Conservation (phyloP, 2,113 vertebrate species). For the Rhinopomastus cyanomelas region DNA sequence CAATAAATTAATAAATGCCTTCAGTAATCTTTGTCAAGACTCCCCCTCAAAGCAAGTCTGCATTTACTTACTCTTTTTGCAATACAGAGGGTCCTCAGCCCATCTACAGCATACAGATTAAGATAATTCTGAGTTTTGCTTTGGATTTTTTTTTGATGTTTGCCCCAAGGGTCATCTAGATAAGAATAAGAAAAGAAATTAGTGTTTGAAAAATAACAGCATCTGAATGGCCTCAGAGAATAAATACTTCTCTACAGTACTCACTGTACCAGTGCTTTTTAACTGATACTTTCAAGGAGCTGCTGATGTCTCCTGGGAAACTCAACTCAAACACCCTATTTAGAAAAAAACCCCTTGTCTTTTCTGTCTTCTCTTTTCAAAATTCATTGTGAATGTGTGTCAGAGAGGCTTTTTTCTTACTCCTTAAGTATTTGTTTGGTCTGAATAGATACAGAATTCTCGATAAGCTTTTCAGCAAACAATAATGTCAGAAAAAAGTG, state of each 20-base stretch:
- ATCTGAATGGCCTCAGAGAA: slow-evolving; percentile 10
- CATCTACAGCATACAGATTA: slow-evolving; percentile 90
- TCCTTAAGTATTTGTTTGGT: neutral
- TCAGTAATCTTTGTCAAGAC: slow-evolving; percentile 17
- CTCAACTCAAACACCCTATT: neutral
- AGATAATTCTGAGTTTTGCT: slow-evolving; percentile 93
- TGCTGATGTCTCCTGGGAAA: neutral
- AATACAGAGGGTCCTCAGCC: slow-evolving; percentile 94
- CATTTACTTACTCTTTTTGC: slow-evolving; percentile 88
- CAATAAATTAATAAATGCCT: slow-evolving; percentile 1
- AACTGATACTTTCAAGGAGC: neutral
- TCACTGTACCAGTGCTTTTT: neutral
- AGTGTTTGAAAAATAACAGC: neutral
- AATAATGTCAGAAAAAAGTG: neutral
- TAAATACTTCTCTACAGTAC: neutral
- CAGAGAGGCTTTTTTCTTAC: neutral
- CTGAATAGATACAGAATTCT: neutral
- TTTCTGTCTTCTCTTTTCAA: neutral
- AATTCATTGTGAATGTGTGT: neutral
- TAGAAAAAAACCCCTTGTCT: neutral
- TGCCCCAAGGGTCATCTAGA: slow-evolving; percentile 84
- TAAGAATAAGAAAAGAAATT: neutral
- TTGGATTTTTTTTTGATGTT: slow-evolving; percentile 88
- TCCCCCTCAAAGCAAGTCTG: neutral
- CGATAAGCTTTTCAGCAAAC: neutral